These are phyloP conservation scores for Hydrolagus affinis DNA, from an alignment of 2,113 vertebrate genomes.

Conservation along the genomic window DNA sequence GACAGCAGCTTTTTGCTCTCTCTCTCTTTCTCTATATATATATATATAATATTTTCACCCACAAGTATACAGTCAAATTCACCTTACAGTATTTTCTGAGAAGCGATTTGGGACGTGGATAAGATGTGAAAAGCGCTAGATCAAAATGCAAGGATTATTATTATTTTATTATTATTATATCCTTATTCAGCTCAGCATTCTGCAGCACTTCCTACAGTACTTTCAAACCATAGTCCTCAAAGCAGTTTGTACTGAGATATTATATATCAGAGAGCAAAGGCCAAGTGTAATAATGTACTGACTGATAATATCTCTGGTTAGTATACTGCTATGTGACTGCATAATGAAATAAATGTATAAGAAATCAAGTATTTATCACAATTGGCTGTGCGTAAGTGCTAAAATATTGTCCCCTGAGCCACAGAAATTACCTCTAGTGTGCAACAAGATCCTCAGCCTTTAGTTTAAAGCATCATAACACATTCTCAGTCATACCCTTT, in stretches of 20 bases:
- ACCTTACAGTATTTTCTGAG: too few species aligned
- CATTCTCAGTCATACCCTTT: background rate
- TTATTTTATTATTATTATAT: too few species aligned
- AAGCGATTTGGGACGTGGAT: too few species aligned
- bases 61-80: too few species aligned
- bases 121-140: too few species aligned
- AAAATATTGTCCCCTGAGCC: slow-evolving; percentile 20
- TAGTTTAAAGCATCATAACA: slow-evolving; percentile 3
- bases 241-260: background rate
- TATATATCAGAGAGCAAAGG: slow-evolving; percentile 3
- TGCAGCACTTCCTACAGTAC: background rate
- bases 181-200: too few species aligned
- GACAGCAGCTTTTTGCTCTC: too few species aligned
- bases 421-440: slow-evolving; percentile 17
- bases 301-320: background rate
- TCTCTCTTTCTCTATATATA: too few species aligned
- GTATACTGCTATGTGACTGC: background rate
- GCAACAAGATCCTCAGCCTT: background rate
- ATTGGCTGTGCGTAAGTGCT: background rate
- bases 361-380: background rate
- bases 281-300: background rate
- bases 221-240: background rate
- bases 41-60: too few species aligned
- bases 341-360: background rate
- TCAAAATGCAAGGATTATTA: too few species aligned